phyloP scores from a whole-genome alignment of 2,888 invertebrate species.

The Andricus curvator region DNA sequence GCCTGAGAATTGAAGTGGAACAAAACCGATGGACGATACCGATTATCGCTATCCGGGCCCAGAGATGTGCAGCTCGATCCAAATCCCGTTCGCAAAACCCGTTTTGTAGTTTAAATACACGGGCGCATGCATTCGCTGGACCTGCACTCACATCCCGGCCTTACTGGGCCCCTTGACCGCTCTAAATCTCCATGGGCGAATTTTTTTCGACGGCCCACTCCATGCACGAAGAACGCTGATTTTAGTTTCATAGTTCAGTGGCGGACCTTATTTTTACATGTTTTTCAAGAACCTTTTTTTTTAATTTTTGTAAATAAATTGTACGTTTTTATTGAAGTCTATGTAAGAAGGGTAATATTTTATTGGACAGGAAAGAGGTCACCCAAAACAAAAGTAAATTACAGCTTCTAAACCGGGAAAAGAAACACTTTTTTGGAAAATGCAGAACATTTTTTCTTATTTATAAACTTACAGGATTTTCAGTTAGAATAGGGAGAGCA shows the following conservation, averaged over 20 bases:
- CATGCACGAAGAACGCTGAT: conserved; percentile 54
- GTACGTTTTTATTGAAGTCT: no score
- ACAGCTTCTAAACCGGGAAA: no score
- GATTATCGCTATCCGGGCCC: conserved; percentile 59
- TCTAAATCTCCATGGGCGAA: conserved; percentile 67
- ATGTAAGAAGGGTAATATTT: no score
- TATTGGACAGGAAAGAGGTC: no score
- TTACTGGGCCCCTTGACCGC: conserved; percentile 43
- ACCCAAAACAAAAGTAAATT: no score
- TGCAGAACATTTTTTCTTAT: no score
- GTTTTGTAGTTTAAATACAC: conserved; percentile 58
- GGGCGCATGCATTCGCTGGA: conserved; percentile 51
- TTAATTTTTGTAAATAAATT: background rate
- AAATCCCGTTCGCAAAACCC: conserved; percentile 67
- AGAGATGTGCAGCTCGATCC: conserved; percentile 57
- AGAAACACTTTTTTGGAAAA: no score
- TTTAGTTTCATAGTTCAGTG: background rate
- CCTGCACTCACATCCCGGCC: conserved; percentile 54
- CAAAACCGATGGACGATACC: conserved; percentile 62
- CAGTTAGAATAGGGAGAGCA: no score
- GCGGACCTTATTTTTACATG: background rate
- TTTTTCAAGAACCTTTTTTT: background rate
- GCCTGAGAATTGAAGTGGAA: conserved; percentile 55
- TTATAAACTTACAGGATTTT: no score
- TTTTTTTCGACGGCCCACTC: conserved; percentile 47